These are phyloP conservation scores for Drosophila serrata DNA, from an alignment of 1,140 invertebrate species.

Conservation along the genomic window DNA sequence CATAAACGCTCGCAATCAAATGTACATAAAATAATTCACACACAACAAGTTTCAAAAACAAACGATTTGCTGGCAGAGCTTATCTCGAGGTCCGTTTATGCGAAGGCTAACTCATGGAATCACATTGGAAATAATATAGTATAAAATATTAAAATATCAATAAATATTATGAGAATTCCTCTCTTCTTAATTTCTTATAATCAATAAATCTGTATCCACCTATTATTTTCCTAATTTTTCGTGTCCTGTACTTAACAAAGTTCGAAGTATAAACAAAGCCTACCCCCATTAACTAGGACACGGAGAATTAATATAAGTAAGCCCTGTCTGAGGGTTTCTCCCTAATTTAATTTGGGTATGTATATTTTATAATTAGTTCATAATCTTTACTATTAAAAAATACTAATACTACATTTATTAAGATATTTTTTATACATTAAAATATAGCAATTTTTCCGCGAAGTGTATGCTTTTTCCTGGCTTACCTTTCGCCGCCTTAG, in stretches of 20 bases:
- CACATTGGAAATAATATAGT: not conserved
- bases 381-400: not conserved
- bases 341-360: not conserved
- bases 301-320: not conserved
- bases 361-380: not conserved
- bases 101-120: constrained; percentile 12
- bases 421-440: not conserved
- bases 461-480: constrained; percentile 1
- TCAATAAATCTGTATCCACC: not conserved
- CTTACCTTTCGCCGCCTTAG: constrained; percentile 42
- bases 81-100: constrained; percentile 28
- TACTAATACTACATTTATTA: not conserved
- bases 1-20: constrained; percentile 81
- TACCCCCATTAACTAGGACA: no score
- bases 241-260: not conserved
- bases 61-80: constrained; percentile 68
- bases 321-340: accelerated
- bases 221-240: not conserved
- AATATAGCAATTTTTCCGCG: not conserved
- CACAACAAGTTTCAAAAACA: constrained; percentile 56
- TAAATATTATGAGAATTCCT: no score
- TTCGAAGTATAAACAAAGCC: not conserved
- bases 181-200: no score
- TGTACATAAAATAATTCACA: constrained; percentile 82
- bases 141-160: not conserved